Base-by-base conservation (phyloP, 2,888 invertebrate genomes). In the Pandemis heparana region DNA sequence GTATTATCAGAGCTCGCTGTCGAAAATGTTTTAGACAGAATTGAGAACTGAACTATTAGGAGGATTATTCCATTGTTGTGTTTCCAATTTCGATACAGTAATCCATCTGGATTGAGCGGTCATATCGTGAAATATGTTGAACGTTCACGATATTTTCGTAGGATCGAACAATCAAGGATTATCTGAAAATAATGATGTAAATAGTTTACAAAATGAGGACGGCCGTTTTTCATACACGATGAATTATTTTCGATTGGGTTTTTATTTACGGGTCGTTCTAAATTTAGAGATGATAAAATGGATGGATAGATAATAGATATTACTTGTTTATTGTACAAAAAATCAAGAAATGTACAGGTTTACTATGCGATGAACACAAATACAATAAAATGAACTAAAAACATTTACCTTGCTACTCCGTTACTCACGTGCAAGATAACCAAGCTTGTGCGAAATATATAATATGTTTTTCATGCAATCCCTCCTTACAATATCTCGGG, bases 101-200 rank as follows among this genome's bases (percentile, higher is more conserved):
- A 63, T 43, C 63, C 46, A 14, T 23, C 1, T 46, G 8, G 46
- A 63, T 46, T 62, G 16, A 46, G 7, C n/a, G 46, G 9, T 46
- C 1, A 14, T 63, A 46, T 46, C 41, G 23, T 46, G 23, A 32
- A 46, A 62, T 23, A n/a, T 23, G 14, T 46, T 32, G 32, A 46
- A 63, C 63, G 46, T 18, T 63, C 14, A 32, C 23, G 63, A 63
- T 46, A 63, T 63, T 63, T 63, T 46, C 46, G 23, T 43, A 23
- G 12, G 7, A 23, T 10, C 23, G 32, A 14, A 18, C 0, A 23
- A 1, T 46, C 4, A n/a, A 1, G 46, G 63, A 23, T 63, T 46
- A 63, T 46, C 43, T 23, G 14, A 63, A 63, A 32, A 46, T 46
- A 63, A 8, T 32, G 14, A 7, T 46, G 23, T 32, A 1, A 32